phyloP scores from a whole-genome alignment of 2,888 invertebrate species.

The Meteorus cinctellus region DNA sequence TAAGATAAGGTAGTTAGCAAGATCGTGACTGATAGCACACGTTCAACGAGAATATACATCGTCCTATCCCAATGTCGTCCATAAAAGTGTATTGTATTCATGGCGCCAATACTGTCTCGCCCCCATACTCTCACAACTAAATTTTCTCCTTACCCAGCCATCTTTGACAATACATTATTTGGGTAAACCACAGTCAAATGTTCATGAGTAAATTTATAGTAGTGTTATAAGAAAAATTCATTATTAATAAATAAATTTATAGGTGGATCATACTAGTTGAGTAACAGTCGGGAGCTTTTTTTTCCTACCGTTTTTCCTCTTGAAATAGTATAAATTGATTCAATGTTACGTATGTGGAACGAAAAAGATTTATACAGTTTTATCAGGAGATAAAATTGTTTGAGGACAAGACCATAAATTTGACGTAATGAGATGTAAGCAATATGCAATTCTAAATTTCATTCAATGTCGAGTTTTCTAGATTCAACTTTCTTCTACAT shows the following conservation, averaged over 20 bases:
- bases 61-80: not conserved
- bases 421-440: too few relatives aligned
- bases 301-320: not conserved
- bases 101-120: constrained; percentile 13
- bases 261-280: too few relatives aligned
- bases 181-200: not conserved
- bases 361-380: too few relatives aligned
- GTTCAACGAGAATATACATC: not conserved
- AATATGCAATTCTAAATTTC: too few relatives aligned
- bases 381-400: too few relatives aligned
- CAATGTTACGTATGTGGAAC: too few relatives aligned
- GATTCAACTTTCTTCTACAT: too few relatives aligned
- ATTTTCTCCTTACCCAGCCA: not conserved
- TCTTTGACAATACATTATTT: not conserved
- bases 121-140: not conserved
- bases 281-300: too few relatives aligned
- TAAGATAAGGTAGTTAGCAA: constrained; percentile 4
- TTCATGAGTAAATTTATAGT: too few relatives aligned
- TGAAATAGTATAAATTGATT: too few relatives aligned
- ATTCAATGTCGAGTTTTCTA: too few relatives aligned
- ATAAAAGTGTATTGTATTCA: not conserved
- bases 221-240: not conserved
- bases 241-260: not conserved
- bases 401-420: too few relatives aligned
- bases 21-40: constrained; percentile 12